Evolutionary conservation across 2,113 vertebrate genomes (phyloP).

Genomic region (Genyomyrus donnyi): DNA sequence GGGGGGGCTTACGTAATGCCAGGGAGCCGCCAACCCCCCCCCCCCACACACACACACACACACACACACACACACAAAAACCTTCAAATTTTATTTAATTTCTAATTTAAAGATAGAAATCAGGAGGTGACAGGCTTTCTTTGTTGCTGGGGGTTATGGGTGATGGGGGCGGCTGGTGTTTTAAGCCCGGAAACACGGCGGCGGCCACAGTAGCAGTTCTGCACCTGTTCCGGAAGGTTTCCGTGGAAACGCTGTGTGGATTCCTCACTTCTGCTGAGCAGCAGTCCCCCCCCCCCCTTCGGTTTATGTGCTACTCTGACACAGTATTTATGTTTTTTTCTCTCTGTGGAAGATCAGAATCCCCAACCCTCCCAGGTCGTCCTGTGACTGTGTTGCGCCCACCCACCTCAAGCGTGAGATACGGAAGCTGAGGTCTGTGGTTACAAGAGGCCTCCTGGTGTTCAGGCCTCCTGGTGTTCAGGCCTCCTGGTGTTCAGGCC

Average conservation of each 20-base stretch:
- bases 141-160: slow-evolving; percentile 52
- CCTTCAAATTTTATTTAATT: slow-evolving; percentile 47
- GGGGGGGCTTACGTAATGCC: slow-evolving; percentile 54
- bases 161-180: slow-evolving; percentile 55
- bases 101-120: slow-evolving; percentile 54
- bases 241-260: neutral
- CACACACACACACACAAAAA: too few relatives aligned
- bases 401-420: neutral
- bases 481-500: neutral
- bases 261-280: neutral
- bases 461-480: neutral
- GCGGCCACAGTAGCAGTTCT: neutral
- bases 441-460: neutral
- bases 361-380: neutral
- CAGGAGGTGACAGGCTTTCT: slow-evolving; percentile 58
- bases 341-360: neutral
- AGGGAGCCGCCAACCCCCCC: slow-evolving; percentile 46
- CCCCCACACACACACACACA: too few relatives aligned
- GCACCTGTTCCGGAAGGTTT: neutral
- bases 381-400: neutral
- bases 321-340: neutral
- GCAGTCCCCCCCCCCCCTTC: neutral
- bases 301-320: neutral
- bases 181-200: slow-evolving; percentile 31
- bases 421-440: neutral